These are phyloP conservation scores for Brienomyrus brachyistius DNA, from an alignment of 2,113 vertebrate genomes.

Conservation along the genomic window DNA sequence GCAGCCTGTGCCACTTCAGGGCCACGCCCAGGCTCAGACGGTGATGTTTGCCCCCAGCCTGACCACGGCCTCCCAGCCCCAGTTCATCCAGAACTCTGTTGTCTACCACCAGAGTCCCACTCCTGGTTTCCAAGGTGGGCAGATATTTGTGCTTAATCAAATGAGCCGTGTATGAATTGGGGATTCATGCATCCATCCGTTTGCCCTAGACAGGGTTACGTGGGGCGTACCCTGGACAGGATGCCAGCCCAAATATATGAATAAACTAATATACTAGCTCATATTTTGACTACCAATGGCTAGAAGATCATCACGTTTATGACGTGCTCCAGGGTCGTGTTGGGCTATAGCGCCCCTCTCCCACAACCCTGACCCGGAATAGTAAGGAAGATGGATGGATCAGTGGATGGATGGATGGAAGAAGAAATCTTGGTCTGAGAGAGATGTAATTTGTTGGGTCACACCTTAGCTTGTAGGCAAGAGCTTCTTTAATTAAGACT, in stretches of 20 bases:
- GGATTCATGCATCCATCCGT: not conserved
- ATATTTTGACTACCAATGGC: not conserved
- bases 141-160: not conserved
- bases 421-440: not conserved
- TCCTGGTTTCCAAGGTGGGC: constrained; percentile 79
- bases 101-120: constrained; percentile 81
- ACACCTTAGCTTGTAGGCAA: not conserved
- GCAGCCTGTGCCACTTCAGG: constrained; percentile 34
- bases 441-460: not conserved
- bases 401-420: not conserved
- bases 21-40: constrained; percentile 17
- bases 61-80: constrained; percentile 60
- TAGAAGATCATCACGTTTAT: not conserved
- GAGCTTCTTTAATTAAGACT: not conserved
- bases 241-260: not conserved
- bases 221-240: not conserved
- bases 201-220: not conserved
- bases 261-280: not conserved
- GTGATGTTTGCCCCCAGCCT: constrained; percentile 49
- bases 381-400: not conserved
- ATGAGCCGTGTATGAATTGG: not conserved
- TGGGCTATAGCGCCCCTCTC: not conserved
- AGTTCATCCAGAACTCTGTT: constrained; percentile 86
- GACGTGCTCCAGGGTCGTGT: not conserved
- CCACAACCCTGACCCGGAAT: not conserved